Base-by-base conservation (phyloP, 1,140 invertebrate species). In the Bombus confusus region DNA sequence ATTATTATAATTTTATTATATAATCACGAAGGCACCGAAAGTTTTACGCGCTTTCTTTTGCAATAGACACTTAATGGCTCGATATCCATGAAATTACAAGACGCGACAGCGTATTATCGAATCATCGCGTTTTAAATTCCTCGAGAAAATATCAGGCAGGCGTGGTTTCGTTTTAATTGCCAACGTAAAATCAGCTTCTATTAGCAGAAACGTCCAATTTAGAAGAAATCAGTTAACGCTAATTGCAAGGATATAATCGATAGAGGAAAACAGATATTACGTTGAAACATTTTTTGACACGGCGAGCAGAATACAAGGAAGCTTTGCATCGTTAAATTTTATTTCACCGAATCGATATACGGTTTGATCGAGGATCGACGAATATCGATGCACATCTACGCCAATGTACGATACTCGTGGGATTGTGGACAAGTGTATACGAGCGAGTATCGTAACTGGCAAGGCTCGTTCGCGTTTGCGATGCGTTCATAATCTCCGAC, bases 341-440 rank as follows among this genome's bases (percentile, higher is more conserved):
- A 28, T 47, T 43, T 28, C 3, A 34, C 18, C 22, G 59, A 31
- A 25, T 43, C 28, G 59, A 43, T 12, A 47, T 34, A 25, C 13
- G 12, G 43, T 43, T 47, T n/a, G 69, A 66, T 64, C 12, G 52
- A 75, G 34, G 62, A 57, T 78, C 59, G 64, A 57, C 47, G 47
- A 57, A 59, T 66, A 89, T 81, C 87, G 37, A 77, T 34, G 62
- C 10, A 47, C 28, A 78, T 87, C 79, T 87, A 86, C 88, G 89
- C 89, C 88, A 87, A 90, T 90, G 89, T 73, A 37, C 84, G 86
- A 87, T 82, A 85, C 79, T 39, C 78, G 71, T 64, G 28, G 66
- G 47, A 84, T 90, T 83, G 88, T 85, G 88, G 89, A 90, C 83
- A 83, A 85, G 78, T 68, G 85, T 87, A 71, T 31, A 28, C 87